These are phyloP conservation scores for Lathronympha strigana DNA, from an alignment of 2,888 invertebrate species.

Conservation along the genomic window DNA sequence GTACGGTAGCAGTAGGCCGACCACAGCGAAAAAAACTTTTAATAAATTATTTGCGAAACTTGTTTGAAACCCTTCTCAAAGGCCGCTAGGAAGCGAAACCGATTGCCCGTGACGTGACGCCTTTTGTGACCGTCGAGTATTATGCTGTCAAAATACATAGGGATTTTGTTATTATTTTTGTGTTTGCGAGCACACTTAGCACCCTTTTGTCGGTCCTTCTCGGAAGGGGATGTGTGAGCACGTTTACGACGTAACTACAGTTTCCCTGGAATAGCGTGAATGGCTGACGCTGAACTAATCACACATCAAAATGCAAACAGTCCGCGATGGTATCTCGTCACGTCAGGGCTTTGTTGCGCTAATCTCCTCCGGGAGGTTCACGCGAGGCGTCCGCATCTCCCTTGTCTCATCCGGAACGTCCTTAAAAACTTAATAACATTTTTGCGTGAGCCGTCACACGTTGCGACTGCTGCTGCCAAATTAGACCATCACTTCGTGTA, in stretches of 20 bases:
- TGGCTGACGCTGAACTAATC: conserved; percentile 69
- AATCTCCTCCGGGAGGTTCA: conserved; percentile 49
- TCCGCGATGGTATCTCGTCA: conserved; percentile 56
- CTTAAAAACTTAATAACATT: conserved; percentile 77
- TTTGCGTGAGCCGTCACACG: conserved; percentile 72
- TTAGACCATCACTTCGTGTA: conserved; percentile 78
- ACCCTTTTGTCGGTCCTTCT: conserved; percentile 79
- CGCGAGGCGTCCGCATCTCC: conserved; percentile 55
- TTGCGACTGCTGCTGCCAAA: conserved; percentile 69
- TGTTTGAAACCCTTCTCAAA: conserved; percentile 78
- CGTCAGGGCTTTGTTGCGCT: conserved; percentile 41
- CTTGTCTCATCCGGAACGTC: conserved; percentile 57
- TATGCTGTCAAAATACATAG: conserved; percentile 84
- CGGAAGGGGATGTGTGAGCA: conserved; percentile 75
- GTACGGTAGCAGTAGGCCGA: conserved; percentile 76
- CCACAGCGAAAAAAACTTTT: conserved; percentile 69
- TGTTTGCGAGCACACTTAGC: conserved; percentile 83
- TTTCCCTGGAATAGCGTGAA: conserved; percentile 77
- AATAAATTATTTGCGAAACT: conserved; percentile 83
- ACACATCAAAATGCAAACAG: conserved; percentile 61
- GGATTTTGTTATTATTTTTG: conserved; percentile 84
- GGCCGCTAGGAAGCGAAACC: conserved; percentile 79
- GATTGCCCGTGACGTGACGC: conserved; percentile 81
- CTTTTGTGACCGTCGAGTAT: conserved; percentile 81
- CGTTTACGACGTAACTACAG: conserved; percentile 63